Evolutionary conservation across 2,113 vertebrate genomes (phyloP).

Genomic region (Paradoxurus hermaphroditus): DNA sequence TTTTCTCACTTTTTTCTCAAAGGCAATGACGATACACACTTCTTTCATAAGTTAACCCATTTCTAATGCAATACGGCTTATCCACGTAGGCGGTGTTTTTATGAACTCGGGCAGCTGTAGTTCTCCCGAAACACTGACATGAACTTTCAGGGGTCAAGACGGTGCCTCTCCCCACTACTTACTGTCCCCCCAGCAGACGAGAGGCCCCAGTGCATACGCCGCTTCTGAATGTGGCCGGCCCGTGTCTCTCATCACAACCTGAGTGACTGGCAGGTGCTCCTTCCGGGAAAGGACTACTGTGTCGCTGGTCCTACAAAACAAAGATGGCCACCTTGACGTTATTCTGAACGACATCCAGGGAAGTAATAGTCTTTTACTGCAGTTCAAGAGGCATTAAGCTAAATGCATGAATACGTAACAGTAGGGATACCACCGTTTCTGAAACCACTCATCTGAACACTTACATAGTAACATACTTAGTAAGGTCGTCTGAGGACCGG

Average conservation of each 20-base stretch:
- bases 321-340: background rate
- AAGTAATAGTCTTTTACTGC: background rate
- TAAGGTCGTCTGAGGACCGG: background rate
- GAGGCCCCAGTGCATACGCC: slow-evolving; percentile 88
- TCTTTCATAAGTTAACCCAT: background rate
- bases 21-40: background rate
- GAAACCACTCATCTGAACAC: background rate
- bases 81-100: background rate
- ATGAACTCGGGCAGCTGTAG: background rate
- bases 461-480: background rate
- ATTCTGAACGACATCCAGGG: background rate
- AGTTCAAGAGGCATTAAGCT: background rate
- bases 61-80: background rate
- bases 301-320: slow-evolving; percentile 87
- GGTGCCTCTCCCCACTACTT: slow-evolving; percentile 79
- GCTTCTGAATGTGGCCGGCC: slow-evolving; percentile 85
- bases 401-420: background rate
- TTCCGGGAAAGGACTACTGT: slow-evolving; percentile 89
- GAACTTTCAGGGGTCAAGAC: too few species aligned
- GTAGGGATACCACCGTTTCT: background rate
- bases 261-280: slow-evolving; percentile 89
- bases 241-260: slow-evolving; percentile 87
- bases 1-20: background rate
- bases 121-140: background rate
- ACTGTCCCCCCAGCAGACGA: slow-evolving; percentile 93